These are phyloP conservation scores for Chondrilla cf. caribensis DNA, from an alignment of 37 sponge, comb jelly and placozoan species.

Conservation along the genomic window DNA sequence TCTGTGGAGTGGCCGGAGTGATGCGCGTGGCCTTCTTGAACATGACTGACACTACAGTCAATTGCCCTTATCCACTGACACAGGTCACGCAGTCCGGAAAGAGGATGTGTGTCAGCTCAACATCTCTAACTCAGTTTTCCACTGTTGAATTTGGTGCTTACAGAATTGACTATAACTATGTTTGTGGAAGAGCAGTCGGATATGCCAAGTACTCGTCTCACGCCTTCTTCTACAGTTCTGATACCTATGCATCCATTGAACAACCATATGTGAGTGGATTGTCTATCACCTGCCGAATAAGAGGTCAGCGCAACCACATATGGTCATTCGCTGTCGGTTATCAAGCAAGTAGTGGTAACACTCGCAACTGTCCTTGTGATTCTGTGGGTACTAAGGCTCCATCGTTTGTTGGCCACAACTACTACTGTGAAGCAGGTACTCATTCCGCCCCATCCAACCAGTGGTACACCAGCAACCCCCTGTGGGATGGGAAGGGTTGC, in stretches of 20 bases:
- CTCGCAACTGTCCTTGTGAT: constrained; percentile 15
- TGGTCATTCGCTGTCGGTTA: constrained; percentile 16
- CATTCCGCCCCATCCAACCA: background rate
- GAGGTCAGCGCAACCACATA: background rate
- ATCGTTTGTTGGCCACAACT: constrained; percentile 11
- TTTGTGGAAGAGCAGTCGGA: constrained; percentile 15
- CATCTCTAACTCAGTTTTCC: background rate
- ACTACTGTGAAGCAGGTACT: background rate
- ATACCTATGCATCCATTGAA: background rate
- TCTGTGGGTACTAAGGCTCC: background rate
- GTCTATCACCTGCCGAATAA: background rate
- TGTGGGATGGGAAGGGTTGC: constrained; percentile 6
- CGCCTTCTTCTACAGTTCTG: background rate
- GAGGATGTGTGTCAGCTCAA: too few relatives aligned
- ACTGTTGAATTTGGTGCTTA: background rate
- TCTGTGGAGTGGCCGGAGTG: too few relatives aligned
- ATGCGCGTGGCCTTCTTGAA: too few relatives aligned
- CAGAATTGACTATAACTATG: background rate
- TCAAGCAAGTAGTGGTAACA: background rate
- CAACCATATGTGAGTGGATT: background rate
- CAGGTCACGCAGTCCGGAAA: too few relatives aligned
- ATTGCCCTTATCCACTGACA: too few relatives aligned
- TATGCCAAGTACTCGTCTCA: background rate
- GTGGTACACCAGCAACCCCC: background rate
- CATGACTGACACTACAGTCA: too few relatives aligned